Evolutionary conservation across 2,113 vertebrate species (phyloP).

Genomic region (Pomatorhinus ruficollis): DNA sequence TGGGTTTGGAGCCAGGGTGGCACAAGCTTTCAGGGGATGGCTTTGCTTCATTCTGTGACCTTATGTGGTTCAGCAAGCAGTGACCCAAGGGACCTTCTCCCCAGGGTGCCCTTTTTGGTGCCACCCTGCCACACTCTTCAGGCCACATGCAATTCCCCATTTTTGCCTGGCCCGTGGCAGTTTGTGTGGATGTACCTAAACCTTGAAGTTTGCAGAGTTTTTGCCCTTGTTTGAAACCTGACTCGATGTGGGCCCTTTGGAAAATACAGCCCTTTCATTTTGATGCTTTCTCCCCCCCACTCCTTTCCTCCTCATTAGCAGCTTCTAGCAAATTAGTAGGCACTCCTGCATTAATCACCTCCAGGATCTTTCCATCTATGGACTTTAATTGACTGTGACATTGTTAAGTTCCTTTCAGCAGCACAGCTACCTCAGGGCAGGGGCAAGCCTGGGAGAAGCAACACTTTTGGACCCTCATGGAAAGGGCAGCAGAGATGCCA

Average conservation of each 20-base stretch:
- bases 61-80: background rate
- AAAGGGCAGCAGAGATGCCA: background rate
- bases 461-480: accelerated
- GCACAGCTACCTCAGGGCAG: background rate
- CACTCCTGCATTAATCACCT: background rate
- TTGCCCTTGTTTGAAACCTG: background rate
- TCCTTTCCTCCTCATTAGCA: background rate
- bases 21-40: background rate
- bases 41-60: background rate
- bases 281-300: background rate
- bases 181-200: background rate
- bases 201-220: background rate
- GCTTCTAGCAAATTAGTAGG: background rate
- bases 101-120: background rate
- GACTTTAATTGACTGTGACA: background rate
- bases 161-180: background rate
- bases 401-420: background rate
- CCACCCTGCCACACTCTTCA: background rate
- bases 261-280: background rate
- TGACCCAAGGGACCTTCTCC: background rate
- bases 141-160: background rate
- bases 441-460: background rate
- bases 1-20: background rate
- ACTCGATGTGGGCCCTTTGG: background rate
- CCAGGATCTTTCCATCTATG: background rate